A percentile compares a stretch with the other conserved stretches of the same genome.
Conservation (phyloP, 2,888 invertebrate genomes). For the Amblyjoppa fuscipennis region DNA sequence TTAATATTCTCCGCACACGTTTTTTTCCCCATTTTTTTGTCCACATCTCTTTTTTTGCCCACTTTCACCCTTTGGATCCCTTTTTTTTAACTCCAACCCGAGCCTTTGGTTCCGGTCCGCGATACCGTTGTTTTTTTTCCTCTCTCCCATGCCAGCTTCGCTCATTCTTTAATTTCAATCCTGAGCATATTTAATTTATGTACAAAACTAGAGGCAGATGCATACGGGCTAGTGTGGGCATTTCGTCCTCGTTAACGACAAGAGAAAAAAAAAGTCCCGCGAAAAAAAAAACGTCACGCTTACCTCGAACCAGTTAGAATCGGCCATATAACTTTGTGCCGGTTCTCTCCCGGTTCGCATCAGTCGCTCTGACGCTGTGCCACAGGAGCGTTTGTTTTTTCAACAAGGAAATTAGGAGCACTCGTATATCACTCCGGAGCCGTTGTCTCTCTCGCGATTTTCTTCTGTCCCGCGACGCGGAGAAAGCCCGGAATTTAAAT, state of each 20-base stretch:
- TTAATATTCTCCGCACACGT: constrained; percentile 63
- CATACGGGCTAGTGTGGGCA: constrained; percentile 1
- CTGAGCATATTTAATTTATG: constrained; percentile 66
- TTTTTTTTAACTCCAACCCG: constrained; percentile 55
- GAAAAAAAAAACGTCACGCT: constrained; percentile 56
- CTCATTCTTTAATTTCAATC: constrained; percentile 70
- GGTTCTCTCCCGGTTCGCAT: constrained; percentile 3
- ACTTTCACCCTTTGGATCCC: constrained; percentile 65
- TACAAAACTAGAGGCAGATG: constrained; percentile 58
- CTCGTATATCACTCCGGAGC: constrained; percentile 60
- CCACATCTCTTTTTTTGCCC: constrained; percentile 58
- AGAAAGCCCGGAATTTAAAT: constrained; percentile 75
- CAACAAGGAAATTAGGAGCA: constrained; percentile 78
- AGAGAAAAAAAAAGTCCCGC: background rate
- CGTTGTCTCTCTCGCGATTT: constrained; percentile 34
- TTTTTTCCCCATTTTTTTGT: constrained; percentile 38
- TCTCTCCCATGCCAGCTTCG: constrained; percentile 47
- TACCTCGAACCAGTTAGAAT: constrained; percentile 58
- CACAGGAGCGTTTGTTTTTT: constrained; percentile 75
- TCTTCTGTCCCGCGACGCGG: constrained; percentile 62
- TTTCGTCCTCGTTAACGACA: constrained; percentile 22
- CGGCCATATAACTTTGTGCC: constrained; percentile 12
- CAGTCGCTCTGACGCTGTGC: background rate
- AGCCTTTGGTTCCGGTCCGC: constrained; percentile 57
- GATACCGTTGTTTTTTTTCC: constrained; percentile 68